Evolutionary conservation across 37 sponge, comb jelly and placozoan species (phyloP), one percentile per base, ranked within the genome.

Genomic region (Amphimedon queenslandica): DNA sequence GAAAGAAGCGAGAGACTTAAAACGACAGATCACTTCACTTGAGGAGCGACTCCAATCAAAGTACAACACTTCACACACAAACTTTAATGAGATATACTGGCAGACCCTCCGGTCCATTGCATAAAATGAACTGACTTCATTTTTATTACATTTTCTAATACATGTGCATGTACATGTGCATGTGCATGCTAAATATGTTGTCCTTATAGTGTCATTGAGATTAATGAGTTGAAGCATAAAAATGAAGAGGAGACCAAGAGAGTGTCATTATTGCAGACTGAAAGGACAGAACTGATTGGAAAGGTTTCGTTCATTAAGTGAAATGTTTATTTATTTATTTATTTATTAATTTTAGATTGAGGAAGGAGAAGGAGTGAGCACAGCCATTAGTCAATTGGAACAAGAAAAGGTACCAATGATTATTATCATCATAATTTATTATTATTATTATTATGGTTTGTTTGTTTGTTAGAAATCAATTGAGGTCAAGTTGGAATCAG

Each of bases 351-450:
- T n/a, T 27, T 30, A 90, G 91, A 85, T 85, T 66, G 75, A 90
- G 65, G 78, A 77, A 40, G 91, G 91, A 0, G 91, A 90, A 64
- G 91, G 91, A 24, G 87, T 56, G 0, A 25, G 79, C 1, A 81
- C 87, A 55, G 87, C 82, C 39, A 85, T 90, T 38, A 79, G 47
- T 23, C 91, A 90, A 57, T 69, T 90, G 69, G 72, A 85, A 43
- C 77, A 83, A 58, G 91, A 90, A 20, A 90, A 90, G 87, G 91
- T 90, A 64, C 25, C n/a, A n/a, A n/a, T n/a, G n/a, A n/a, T n/a
- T n/a, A n/a, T n/a, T n/a, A n/a, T n/a, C n/a, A n/a, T n/a, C n/a
- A n/a, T n/a, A n/a, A n/a, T n/a, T n/a, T n/a, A n/a, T n/a, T n/a
- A n/a, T n/a, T n/a, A n/a, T n/a, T n/a, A n/a, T n/a, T n/a, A n/a